Evolutionary conservation across 2,888 invertebrate genomes (phyloP), one percentile per base, ranked within the genome.

Genomic region (Yponomeuta plumbellus): DNA sequence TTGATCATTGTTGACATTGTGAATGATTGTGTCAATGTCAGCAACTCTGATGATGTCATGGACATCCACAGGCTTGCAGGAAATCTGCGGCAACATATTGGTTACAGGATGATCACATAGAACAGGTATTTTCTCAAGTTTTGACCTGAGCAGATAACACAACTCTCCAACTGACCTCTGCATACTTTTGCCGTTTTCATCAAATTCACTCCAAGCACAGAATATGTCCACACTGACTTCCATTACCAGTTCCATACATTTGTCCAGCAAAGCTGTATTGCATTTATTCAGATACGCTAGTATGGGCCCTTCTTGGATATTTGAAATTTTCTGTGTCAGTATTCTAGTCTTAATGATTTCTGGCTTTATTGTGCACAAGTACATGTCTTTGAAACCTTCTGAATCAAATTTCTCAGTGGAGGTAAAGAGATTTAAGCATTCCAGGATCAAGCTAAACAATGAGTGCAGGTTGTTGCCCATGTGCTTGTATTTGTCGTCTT

Each of bases 151-250:
- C 71, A 80, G 81, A 70, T 84, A 79, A 72, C 84, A 83, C 1
- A 85, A 69, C 69, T 88, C 86, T 20, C 90, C 88, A 70, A 89
- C 79, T 59, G 69, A 74, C 71, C 84, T 80, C 69, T 91, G 91
- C 81, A 87, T 80, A 67, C 71, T 88, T 74, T 77, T 79, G 1
- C 79, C 81, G 70, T 80, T 73, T 20, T 83, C 80, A 70, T 84
- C 83, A 80, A 81, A 83, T 70, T 91, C 91, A 76, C 85, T 86
- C 91, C 91, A 91, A 13, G 86, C 80, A 76, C 91, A 91, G 73
- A 84, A 91, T 69, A 86, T 81, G 67, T 89, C 86, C 22, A 90
- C 81, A 77, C 80, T 90, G 0, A 90, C 76, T 70, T 78, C 83
- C 86, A 89, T 89, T 13, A 86, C 79, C 39, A 88, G 73, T 56